Percentiles rank a stretch among this genome's conserved stretches.
Evolutionary conservation across 2,888 invertebrate species (phyloP).

Genomic region (Glaucopsyche alexis): DNA sequence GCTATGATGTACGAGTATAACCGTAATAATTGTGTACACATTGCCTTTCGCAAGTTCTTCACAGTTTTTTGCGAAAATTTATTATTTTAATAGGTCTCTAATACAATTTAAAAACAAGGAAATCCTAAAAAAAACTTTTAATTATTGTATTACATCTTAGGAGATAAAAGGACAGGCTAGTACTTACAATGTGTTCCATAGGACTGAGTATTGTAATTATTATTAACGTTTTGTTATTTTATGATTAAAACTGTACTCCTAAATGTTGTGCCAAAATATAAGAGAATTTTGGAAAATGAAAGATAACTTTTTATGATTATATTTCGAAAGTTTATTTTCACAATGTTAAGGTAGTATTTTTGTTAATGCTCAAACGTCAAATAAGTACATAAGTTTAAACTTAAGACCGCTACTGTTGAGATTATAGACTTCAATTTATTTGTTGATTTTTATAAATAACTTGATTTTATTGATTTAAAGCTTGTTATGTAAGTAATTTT

Average conservation of each 20-base stretch:
- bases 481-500: background rate
- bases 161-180: background rate
- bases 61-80: background rate
- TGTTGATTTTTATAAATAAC: too few relatives aligned
- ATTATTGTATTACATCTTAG: too few relatives aligned
- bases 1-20: too few relatives aligned
- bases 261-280: background rate
- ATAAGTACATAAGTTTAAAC: background rate
- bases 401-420: background rate
- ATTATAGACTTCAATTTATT: background rate
- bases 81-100: too few relatives aligned
- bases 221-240: background rate
- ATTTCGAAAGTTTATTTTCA: background rate
- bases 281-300: background rate
- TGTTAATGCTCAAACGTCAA: background rate
- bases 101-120: too few relatives aligned
- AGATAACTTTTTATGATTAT: background rate
- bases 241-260: background rate
- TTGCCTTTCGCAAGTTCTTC: background rate
- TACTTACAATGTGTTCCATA: conserved; percentile 9
- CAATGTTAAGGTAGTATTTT: background rate
- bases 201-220: background rate
- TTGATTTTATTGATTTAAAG: too few relatives aligned
- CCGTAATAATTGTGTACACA: background rate
- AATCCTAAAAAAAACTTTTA: too few relatives aligned